These are phyloP conservation scores for Ornithoptera alexandrae DNA, from an alignment of 2,888 invertebrate species.

Conservation along the genomic window DNA sequence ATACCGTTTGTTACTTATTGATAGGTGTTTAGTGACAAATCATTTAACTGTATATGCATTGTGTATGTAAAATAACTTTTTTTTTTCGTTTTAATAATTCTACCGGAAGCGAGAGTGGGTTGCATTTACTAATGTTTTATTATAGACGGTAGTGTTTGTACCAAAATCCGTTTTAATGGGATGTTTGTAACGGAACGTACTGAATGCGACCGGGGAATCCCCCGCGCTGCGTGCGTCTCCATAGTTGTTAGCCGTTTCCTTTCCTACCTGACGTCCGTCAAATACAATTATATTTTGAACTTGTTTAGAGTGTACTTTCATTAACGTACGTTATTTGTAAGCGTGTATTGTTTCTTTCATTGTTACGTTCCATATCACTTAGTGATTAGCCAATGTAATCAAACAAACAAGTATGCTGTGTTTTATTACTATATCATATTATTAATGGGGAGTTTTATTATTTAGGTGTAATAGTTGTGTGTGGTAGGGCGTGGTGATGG, in stretches of 20 bases:
- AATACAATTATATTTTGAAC: conserved; percentile 57
- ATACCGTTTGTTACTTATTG: conserved; percentile 15
- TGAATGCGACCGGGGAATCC: too few species aligned
- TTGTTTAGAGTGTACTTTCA: conserved; percentile 40
- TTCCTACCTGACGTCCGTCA: conserved; percentile 64
- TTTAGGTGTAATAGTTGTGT: conserved; percentile 56
- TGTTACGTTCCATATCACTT: conserved; percentile 67
- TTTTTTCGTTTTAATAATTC: conserved; percentile 10
- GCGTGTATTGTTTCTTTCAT: conserved; percentile 36
- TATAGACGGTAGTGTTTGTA: conserved; percentile 71
- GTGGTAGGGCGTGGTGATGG: conserved; percentile 67
- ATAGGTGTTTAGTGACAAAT: conserved; percentile 36
- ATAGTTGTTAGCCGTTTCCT: conserved; percentile 39
- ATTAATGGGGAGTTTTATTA: conserved; percentile 56
- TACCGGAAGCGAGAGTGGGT: conserved; percentile 62
- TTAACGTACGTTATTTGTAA: conserved; percentile 54
- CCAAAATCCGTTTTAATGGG: conserved; percentile 64
- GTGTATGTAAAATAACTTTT: conserved; percentile 56
- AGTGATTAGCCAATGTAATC: conserved; percentile 42
- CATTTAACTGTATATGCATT: conserved; percentile 61
- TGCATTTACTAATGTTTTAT: conserved; percentile 80
- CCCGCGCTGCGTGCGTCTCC: too few species aligned
- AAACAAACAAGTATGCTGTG: conserved; percentile 61
- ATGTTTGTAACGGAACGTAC: conserved; percentile 36
- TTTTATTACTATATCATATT: conserved; percentile 55